Evolutionary conservation across 1,140 invertebrate species (phyloP), one percentile per base, ranked within the genome.

Genomic region (Lasioglossum baleicum): DNA sequence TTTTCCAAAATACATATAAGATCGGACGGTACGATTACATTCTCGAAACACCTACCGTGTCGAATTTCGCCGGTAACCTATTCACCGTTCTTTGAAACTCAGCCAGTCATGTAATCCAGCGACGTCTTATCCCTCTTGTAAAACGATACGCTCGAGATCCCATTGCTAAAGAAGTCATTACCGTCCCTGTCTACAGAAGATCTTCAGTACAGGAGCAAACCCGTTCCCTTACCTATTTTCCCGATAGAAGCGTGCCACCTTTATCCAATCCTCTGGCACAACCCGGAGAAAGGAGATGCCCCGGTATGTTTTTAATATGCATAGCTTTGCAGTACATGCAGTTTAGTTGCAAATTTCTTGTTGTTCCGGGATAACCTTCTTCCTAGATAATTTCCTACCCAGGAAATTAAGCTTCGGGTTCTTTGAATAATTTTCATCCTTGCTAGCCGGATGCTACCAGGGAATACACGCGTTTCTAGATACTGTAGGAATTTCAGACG

Each of bases 121-220:
- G 69, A 73, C 80, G 74, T 78, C 81, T 85, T 85, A 86, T 64
- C 75, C 78, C 75, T 77, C 65, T 75, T 75, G 87, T 88, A 88
- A 89, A 88, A 88, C 73, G 89, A 90, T 88, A 90, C 84, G 81
- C 82, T 89, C 88, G 88, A 88, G 87, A 89, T 89, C 81, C 72
- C 73, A 80, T 83, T 81, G 75, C 81, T 26, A 79, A 74, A 75
- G 75, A 86, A 81, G 78, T 81, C 81, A 87, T 89, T 88, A 87
- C 80, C 61, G 82, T 73, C 69, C 69, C 84, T 78, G 75, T 85
- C 80, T 82, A 76, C 70, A 71, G 53, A 53, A 67, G 61, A 82
- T 79, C 80, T 76, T 82, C 74, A 63, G 44, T 53, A 44, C 31
- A 60, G 63, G 76, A 83, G 75, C 81, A 75, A 58, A 75, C 72